Evolutionary conservation across 2,113 vertebrate species (phyloP).

Genomic region (Haemorhous mexicanus): DNA sequence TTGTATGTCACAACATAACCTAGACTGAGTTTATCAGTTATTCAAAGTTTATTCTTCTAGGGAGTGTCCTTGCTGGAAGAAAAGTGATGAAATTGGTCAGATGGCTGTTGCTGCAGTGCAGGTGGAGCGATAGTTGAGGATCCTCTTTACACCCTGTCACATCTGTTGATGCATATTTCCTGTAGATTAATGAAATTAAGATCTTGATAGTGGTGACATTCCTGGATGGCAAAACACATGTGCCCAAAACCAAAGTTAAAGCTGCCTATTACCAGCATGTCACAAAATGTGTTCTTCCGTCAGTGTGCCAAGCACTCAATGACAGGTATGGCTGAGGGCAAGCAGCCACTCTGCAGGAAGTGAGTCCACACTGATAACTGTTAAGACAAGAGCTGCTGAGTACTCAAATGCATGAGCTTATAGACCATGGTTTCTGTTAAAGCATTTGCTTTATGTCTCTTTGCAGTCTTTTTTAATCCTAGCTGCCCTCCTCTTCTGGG

Average conservation of each 20-base stretch:
- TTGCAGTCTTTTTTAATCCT: not conserved
- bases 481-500: not conserved
- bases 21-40: not conserved
- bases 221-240: not conserved
- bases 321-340: fast-evolving
- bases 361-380: not conserved
- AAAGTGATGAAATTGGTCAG: not conserved
- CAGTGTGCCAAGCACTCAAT: not conserved
- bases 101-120: not conserved
- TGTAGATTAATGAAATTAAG: not conserved
- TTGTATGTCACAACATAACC: not conserved
- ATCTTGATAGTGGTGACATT: not conserved
- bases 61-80: not conserved
- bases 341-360: not conserved
- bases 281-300: not conserved
- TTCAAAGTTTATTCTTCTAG: not conserved
- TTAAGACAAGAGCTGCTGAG: not conserved
- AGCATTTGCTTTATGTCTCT: not conserved
- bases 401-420: not conserved
- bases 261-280: not conserved
- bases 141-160: not conserved
- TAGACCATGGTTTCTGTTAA: not conserved
- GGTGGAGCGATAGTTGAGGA: not conserved
- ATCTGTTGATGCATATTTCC: not conserved
- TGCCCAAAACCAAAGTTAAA: not conserved